Evolutionary conservation across 2,113 vertebrate species (phyloP).

Genomic region (Brevimyrus niger): DNA sequence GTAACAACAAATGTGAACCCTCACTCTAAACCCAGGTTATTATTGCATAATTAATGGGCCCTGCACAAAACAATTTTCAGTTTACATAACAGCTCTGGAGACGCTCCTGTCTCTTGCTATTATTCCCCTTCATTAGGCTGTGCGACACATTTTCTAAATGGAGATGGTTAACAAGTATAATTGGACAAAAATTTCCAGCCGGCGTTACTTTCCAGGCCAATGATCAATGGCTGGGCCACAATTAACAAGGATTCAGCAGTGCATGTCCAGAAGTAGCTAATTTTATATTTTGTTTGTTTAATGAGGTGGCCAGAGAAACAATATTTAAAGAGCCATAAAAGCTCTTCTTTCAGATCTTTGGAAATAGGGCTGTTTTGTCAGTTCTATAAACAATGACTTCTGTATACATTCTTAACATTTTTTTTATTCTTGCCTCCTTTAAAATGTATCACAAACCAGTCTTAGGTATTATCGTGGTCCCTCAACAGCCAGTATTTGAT

Average conservation of each 20-base stretch:
- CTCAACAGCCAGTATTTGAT: neutral
- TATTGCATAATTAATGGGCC: neutral
- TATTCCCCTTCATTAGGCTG: constrained; percentile 2
- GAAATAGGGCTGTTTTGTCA: neutral
- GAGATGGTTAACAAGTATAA: constrained; percentile 20
- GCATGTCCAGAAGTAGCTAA: neutral
- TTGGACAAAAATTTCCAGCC: neutral
- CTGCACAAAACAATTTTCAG: neutral
- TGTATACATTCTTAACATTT: neutral
- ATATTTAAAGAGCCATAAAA: neutral
- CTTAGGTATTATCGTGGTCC: neutral
- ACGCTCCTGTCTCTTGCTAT: neutral
- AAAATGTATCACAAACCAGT: neutral
- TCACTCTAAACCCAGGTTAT: neutral
- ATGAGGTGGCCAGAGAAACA: neutral
- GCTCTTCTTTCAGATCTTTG: neutral
- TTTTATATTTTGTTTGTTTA: neutral
- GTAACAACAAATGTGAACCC: neutral
- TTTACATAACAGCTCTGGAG: constrained; percentile 3
- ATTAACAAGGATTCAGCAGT: neutral
- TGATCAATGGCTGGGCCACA: constrained; percentile 6
- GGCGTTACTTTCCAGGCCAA: constrained; percentile 22
- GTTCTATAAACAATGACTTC: neutral
- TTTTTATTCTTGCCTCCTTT: neutral
- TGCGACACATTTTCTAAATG: constrained; percentile 15